These are phyloP conservation scores for Heterocephalus glaber DNA, from an alignment of 2,113 vertebrate genomes.

Conservation along the genomic window DNA sequence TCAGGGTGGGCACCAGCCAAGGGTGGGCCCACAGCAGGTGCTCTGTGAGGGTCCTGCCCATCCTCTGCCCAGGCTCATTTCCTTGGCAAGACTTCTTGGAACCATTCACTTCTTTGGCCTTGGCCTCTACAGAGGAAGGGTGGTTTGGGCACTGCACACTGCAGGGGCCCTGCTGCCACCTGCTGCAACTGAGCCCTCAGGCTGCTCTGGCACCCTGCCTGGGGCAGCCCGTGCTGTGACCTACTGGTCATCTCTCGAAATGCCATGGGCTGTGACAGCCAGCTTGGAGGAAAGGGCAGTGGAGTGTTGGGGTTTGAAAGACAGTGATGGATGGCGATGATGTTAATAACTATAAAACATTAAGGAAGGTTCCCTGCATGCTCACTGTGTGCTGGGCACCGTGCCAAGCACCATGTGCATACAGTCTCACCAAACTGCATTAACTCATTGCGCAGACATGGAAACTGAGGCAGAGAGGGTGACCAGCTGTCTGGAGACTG, in stretches of 20 bases:
- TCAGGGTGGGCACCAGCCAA: background rate
- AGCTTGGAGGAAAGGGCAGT: background rate
- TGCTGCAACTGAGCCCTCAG: background rate
- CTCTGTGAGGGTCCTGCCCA: background rate
- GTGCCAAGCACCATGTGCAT: background rate
- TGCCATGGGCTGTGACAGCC: background rate
- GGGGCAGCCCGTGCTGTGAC: too few species aligned
- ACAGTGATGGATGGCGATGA: background rate
- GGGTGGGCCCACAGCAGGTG: background rate
- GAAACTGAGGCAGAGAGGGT: background rate
- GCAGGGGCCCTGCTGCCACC: background rate
- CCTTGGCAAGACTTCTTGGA: background rate
- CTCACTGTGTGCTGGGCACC: background rate
- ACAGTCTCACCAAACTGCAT: rapidly evolving
- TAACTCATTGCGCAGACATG: background rate
- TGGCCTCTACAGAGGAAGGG: background rate
- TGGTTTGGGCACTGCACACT: rapidly evolving
- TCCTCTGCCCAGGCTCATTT: background rate
- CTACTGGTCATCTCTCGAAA: background rate
- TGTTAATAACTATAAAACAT: background rate
- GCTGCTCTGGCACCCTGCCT: background rate
- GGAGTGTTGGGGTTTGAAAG: background rate
- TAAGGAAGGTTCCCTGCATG: rapidly evolving
- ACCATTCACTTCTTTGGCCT: background rate
- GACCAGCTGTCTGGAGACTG: background rate